Percentiles rank a stretch among this genome's conserved stretches.
Conservation (phyloP, 2,113 vertebrate species). For the Oreochromis tanganicae region DNA sequence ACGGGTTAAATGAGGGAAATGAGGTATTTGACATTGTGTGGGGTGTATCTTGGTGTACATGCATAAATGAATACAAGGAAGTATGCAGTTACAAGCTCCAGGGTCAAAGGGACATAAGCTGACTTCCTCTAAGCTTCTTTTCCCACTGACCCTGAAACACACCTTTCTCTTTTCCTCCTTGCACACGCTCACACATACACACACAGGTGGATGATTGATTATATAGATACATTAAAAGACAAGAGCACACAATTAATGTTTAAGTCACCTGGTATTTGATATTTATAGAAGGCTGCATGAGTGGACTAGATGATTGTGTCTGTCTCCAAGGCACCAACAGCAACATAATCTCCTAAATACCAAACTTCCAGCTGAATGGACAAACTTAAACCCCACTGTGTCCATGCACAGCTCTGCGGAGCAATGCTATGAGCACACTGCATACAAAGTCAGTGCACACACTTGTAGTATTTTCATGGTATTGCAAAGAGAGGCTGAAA, state of each 20-base stretch:
- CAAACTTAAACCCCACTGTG: neutral
- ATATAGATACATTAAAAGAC: neutral
- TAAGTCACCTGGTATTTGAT: neutral
- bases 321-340: neutral
- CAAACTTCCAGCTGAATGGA: conserved; percentile 22
- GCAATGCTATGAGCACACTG: neutral
- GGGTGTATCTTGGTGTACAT: conserved; percentile 7
- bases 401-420: neutral
- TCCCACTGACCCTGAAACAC: conserved; percentile 14
- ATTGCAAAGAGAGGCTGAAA: neutral
- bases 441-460: neutral
- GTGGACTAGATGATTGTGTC: neutral
- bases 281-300: neutral
- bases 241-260: neutral
- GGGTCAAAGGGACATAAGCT: conserved; percentile 45
- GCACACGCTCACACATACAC: neutral
- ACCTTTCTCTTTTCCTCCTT: neutral
- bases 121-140: conserved; percentile 54
- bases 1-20: conserved; percentile 32
- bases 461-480: neutral
- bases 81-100: conserved; percentile 35
- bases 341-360: conserved; percentile 13
- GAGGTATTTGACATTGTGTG: conserved; percentile 23
- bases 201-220: neutral
- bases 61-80: conserved; percentile 57